These are phyloP conservation scores for Leiothrix lutea DNA, from an alignment of 2,113 vertebrate species.

Conservation along the genomic window DNA sequence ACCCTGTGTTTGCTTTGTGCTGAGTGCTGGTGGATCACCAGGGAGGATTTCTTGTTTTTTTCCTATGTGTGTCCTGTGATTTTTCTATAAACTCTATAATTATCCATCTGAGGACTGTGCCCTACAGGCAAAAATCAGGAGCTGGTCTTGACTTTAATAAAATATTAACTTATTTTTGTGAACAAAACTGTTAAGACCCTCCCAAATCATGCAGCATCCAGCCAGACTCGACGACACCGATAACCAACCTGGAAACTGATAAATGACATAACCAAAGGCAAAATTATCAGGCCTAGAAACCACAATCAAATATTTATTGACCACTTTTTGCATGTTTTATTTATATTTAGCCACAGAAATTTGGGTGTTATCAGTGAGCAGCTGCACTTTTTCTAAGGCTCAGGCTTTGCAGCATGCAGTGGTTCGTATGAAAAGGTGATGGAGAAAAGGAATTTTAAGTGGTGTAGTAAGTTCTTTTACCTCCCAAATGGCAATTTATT, in stretches of 20 bases:
- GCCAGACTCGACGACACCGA: accelerated
- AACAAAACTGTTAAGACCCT: not conserved
- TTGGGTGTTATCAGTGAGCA: not conserved
- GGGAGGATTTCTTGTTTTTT: not conserved
- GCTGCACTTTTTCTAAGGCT: not conserved
- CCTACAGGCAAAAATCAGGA: slow-evolving; percentile 1
- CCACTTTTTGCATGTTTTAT: slow-evolving; percentile 31
- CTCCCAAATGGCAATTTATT: not conserved
- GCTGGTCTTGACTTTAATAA: not conserved
- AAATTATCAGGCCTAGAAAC: slow-evolving; percentile 26
- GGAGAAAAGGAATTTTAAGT: not conserved
- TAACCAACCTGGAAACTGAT: slow-evolving; percentile 2
- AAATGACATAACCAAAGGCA: slow-evolving; percentile 47
- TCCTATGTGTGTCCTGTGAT: not conserved
- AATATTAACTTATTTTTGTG: slow-evolving; percentile 2
- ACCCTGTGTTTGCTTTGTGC: not conserved
- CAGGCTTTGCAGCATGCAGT: not conserved
- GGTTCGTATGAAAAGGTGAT: not conserved
- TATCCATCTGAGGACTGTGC: not conserved
- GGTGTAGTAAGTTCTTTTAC: not conserved
- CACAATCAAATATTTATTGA: slow-evolving; percentile 57
- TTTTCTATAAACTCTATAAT: not conserved
- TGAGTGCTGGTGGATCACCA: not conserved
- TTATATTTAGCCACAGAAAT: not conserved
- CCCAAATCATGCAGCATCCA: not conserved